These are phyloP conservation scores for Hirtodrosophila cameraria DNA, from an alignment of 2,888 invertebrate species.

Conservation along the genomic window DNA sequence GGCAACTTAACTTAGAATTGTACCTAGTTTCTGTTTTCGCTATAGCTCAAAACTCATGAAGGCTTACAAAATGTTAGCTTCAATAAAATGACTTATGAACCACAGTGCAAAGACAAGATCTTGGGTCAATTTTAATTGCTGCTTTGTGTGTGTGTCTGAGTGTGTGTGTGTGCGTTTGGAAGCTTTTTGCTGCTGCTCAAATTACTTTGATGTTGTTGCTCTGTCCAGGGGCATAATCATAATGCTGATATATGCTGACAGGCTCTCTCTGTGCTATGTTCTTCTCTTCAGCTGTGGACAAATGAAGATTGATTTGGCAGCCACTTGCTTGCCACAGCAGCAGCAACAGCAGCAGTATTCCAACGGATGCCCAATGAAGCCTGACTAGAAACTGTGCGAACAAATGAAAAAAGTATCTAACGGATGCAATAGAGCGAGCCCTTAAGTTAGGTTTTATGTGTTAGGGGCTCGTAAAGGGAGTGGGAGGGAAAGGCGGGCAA, in stretches of 20 bases:
- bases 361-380: conserved; percentile 22
- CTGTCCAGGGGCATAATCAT: conserved; percentile 41
- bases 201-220: conserved; percentile 41
- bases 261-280: background rate
- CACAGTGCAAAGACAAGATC: conserved; percentile 49
- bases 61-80: too few species aligned
- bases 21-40: too few species aligned
- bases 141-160: conserved; percentile 25
- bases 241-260: conserved; percentile 39
- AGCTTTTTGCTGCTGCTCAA: conserved; percentile 44
- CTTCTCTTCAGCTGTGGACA: conserved; percentile 2
- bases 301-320: conserved; percentile 49
- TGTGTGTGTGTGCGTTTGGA: conserved; percentile 12
- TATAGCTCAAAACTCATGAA: too few species aligned
- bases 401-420: conserved; percentile 46
- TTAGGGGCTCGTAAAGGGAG: background rate
- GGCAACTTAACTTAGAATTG: too few species aligned
- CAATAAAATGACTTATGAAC: background rate
- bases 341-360: conserved; percentile 3
- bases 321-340: conserved; percentile 2
- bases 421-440: conserved; percentile 35
- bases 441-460: background rate
- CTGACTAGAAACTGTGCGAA: conserved; percentile 9
- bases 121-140: conserved; percentile 76
- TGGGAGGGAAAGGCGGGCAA: conserved; percentile 18